These are phyloP conservation scores for Elanoides forficatus DNA, from an alignment of 2,113 vertebrate genomes.

Conservation along the genomic window DNA sequence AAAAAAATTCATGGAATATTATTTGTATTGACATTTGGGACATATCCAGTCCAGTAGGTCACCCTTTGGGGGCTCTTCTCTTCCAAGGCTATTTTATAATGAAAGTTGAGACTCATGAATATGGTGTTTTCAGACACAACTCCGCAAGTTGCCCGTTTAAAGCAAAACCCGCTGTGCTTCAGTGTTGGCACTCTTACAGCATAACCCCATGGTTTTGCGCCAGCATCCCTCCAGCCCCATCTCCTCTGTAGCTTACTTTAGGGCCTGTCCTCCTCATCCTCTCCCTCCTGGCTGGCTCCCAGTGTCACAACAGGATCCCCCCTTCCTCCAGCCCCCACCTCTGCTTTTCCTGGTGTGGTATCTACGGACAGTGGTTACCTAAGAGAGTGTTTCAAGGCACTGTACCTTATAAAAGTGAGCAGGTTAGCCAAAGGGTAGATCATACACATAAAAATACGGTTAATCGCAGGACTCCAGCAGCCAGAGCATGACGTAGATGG, in stretches of 20 bases:
- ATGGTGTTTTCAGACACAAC: background rate
- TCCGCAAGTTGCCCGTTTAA: background rate
- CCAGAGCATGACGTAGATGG: fast-evolving
- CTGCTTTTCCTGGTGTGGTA: background rate
- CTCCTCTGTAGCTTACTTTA: background rate
- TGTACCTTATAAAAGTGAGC: background rate
- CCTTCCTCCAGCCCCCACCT: background rate
- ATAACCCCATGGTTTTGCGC: background rate
- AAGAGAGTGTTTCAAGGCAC: background rate
- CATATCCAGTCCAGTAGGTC: background rate
- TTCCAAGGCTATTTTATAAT: background rate
- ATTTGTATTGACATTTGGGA: background rate
- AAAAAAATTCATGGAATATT: background rate
- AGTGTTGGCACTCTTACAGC: background rate
- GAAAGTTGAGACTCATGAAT: background rate
- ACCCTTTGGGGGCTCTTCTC: background rate
- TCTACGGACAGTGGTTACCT: background rate
- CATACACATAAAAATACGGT: background rate
- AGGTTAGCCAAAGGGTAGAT: background rate
- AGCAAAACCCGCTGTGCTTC: background rate
- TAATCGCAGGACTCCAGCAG: background rate
- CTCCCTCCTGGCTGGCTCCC: background rate
- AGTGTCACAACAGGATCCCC: background rate
- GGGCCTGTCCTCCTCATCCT: no score
- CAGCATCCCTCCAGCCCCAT: background rate